Evolutionary conservation across 1,140 invertebrate species (phyloP).

Genomic region (Uloborus diversus): DNA sequence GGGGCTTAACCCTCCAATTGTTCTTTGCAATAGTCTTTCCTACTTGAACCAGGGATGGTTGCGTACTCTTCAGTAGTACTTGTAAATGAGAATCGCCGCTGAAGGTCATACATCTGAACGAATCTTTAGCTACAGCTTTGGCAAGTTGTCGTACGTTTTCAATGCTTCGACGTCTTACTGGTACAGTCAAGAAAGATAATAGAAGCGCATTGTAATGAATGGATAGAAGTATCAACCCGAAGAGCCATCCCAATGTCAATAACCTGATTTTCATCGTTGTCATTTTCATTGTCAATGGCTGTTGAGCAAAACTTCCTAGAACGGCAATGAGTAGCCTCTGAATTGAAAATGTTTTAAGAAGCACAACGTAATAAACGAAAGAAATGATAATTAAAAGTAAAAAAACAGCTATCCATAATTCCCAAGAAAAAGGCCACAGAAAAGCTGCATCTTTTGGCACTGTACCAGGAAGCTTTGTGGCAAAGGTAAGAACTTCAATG

Average conservation of each 20-base stretch:
- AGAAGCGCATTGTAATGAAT: slow-evolving; percentile 1
- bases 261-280: not conserved
- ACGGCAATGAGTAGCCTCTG: not conserved
- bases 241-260: not conserved
- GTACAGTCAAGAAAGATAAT: slow-evolving; percentile 2
- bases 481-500: slow-evolving; percentile 8
- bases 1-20: not conserved
- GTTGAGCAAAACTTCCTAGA: not conserved
- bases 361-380: not conserved
- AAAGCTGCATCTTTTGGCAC: not conserved
- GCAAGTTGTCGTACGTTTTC: not conserved
- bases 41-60: not conserved
- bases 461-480: not conserved
- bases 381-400: not conserved
- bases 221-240: not conserved
- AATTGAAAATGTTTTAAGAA: not conserved
- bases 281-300: not conserved
- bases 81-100: not conserved
- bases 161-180: not conserved
- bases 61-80: not conserved
- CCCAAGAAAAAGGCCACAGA: slow-evolving; percentile 5
- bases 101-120: not conserved
- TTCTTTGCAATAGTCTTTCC: slow-evolving; percentile 4
- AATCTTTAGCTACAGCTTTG: not conserved
- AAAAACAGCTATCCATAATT: not conserved